Conservation (phyloP, 2,888 invertebrate species). For the Elmis aenea region DNA sequence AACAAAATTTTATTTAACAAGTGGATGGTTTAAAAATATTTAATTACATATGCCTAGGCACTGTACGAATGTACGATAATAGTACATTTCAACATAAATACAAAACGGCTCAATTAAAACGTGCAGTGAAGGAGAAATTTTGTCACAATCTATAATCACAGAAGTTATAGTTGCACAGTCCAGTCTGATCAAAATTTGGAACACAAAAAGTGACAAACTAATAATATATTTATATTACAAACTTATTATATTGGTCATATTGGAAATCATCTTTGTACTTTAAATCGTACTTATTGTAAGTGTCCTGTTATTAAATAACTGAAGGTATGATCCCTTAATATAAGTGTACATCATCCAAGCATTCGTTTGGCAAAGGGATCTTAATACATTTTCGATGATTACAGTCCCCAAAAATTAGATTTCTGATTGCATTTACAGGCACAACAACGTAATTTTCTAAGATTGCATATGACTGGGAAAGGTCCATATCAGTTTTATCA, state of each 20-base stretch:
- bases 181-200: conserved; percentile 24
- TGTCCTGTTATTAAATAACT: conserved; percentile 14
- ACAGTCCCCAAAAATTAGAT: conserved; percentile 32
- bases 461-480: conserved; percentile 17
- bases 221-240: conserved; percentile 19
- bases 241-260: conserved; percentile 32
- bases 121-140: conserved; percentile 37
- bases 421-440: conserved; percentile 42
- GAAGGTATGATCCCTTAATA: conserved; percentile 10
- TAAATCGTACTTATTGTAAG: conserved; percentile 14
- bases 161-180: conserved; percentile 37
- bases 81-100: conserved; percentile 34
- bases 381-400: conserved; percentile 33
- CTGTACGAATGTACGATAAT: conserved; percentile 39
- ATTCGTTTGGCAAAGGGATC: conserved; percentile 18
- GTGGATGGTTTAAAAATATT: conserved; percentile 45
- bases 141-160: conserved; percentile 44
- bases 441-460: conserved; percentile 44
- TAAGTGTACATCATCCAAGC: conserved; percentile 11
- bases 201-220: conserved; percentile 14
- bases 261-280: conserved; percentile 32
- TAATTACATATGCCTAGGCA: conserved; percentile 43
- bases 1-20: conserved; percentile 39
- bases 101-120: conserved; percentile 29
- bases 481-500: conserved; percentile 32